phyloP scores from a whole-genome alignment of 2,113 vertebrate genomes.

The Gorilla gorilla region DNA sequence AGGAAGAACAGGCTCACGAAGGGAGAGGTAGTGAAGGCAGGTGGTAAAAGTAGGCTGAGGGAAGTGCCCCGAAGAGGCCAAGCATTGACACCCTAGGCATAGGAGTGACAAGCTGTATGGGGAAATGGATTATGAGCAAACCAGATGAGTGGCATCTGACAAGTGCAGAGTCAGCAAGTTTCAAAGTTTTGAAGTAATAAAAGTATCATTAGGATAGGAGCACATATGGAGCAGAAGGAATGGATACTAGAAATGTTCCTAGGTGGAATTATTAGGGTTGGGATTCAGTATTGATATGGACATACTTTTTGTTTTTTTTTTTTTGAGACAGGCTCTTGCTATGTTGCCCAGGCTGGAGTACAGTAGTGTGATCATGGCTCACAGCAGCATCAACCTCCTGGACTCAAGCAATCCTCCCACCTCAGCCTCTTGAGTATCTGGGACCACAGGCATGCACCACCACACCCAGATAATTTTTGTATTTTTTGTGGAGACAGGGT shows the following conservation, averaged over 20 bases:
- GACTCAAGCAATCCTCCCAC: too few relatives aligned
- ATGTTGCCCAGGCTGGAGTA: too few relatives aligned
- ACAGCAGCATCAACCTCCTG: too few relatives aligned
- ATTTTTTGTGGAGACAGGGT: too few relatives aligned
- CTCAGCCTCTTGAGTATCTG: too few relatives aligned
- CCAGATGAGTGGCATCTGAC: background rate
- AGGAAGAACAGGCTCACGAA: background rate
- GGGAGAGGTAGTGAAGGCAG: background rate
- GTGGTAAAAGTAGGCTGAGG: background rate
- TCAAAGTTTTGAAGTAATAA: background rate
- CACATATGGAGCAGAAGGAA: background rate
- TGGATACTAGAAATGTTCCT: background rate
- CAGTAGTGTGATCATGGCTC: too few relatives aligned
- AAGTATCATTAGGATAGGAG: background rate
- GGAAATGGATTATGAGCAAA: background rate
- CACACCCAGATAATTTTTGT: too few relatives aligned
- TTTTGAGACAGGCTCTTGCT: too few relatives aligned
- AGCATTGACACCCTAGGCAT: background rate
- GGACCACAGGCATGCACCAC: too few relatives aligned
- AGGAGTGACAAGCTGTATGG: accelerated
- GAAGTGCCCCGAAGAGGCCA: background rate
- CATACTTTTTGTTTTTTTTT: too few relatives aligned
- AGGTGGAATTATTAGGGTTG: background rate
- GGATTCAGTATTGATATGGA: background rate
- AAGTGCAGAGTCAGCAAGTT: background rate